Percentiles rank a stretch among this genome's conserved stretches.
These are phyloP conservation scores for Heliconius hewitsoni DNA, from an alignment of 1,140 invertebrate genomes.

Conservation along the genomic window DNA sequence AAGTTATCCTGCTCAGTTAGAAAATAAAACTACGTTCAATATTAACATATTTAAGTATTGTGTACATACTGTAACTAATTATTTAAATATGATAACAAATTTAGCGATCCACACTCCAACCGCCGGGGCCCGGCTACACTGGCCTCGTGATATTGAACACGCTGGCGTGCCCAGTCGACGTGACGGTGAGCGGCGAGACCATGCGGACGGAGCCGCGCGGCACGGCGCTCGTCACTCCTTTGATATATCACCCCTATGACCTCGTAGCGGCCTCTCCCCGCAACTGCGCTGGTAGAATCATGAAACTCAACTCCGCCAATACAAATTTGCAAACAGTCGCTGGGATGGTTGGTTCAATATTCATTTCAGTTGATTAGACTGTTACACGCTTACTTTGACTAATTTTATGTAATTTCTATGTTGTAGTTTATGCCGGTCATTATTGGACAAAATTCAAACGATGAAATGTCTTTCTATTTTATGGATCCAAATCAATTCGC, in stretches of 20 bases:
- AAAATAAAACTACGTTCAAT: no score
- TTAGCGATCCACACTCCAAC: conserved; percentile 69
- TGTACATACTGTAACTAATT: not conserved
- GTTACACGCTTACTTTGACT: no score
- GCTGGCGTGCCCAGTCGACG: conserved; percentile 54
- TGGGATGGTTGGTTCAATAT: conserved; percentile 51
- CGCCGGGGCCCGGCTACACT: conserved; percentile 56
- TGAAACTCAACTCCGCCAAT: conserved; percentile 50
- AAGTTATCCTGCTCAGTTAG: no score
- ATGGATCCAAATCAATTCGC: conserved; percentile 67
- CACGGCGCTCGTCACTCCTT: conserved; percentile 60
- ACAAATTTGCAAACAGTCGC: conserved; percentile 56
- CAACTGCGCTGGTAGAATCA: conserved; percentile 59
- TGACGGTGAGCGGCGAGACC: conserved; percentile 56
- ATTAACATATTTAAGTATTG: no score
- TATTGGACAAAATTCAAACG: conserved; percentile 69
- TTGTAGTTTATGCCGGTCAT: conserved; percentile 70
- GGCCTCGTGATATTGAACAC: conserved; percentile 66
- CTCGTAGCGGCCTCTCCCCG: conserved; percentile 48
- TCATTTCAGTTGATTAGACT: not conserved
- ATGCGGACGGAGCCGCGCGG: conserved; percentile 53
- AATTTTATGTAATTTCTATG: not conserved
- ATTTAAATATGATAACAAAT: not conserved
- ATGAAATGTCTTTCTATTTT: conserved; percentile 63
- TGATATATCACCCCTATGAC: conserved; percentile 46